Evolutionary conservation across 2,888 invertebrate species (phyloP), one percentile per base, ranked within the genome.

Genomic region (Ochropleura leucogaster): DNA sequence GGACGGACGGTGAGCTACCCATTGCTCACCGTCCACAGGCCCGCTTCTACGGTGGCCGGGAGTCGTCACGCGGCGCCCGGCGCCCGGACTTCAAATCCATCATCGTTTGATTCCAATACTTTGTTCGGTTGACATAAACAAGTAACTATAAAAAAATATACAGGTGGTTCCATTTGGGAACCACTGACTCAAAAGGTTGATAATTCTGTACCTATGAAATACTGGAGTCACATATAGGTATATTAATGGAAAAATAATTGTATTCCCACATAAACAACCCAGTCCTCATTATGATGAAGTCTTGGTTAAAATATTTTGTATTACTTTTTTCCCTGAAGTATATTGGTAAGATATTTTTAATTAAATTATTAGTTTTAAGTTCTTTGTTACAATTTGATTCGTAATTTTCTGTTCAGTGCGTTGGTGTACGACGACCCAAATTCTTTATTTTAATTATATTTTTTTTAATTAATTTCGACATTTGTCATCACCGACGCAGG

Each of bases 261-360:
- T 40, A 3, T n/a, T 0, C 12, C 1, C 8, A 18, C 20, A 70
- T 6, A 12, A n/a, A 3, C 4, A 18, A 9, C 7, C 20, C 4
- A 20, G 18, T 40, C 18, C 16, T 44, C 14, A 40, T 12, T 30
- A 71, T 44, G 40, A 79, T 76, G 76, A 55, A 49, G 79, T 55
- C 44, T 63, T 55, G 12, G 14, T 55, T 79, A 9, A 49, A 62
- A 46, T 78, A 44, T 53, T 55, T 79, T 44, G 47, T 71, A 20
- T 44, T 79, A 44, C 10, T 76, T 2, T 55, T 71, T 8, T 49
- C 71, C 44, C 20, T 63, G 40, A 47, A 55, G 14, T 63, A 14
- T 46, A 70, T 40, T 40, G 76, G 76, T 76, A 46, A 78, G 53
- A 63, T 8, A 4, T 4, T 55, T 55, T 55, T 12, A 0, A 18